Evolutionary conservation across 2,797 vertebrate species (phyloP), one percentile per base, ranked within the genome.

Genomic region (Coreius guichenoti): DNA sequence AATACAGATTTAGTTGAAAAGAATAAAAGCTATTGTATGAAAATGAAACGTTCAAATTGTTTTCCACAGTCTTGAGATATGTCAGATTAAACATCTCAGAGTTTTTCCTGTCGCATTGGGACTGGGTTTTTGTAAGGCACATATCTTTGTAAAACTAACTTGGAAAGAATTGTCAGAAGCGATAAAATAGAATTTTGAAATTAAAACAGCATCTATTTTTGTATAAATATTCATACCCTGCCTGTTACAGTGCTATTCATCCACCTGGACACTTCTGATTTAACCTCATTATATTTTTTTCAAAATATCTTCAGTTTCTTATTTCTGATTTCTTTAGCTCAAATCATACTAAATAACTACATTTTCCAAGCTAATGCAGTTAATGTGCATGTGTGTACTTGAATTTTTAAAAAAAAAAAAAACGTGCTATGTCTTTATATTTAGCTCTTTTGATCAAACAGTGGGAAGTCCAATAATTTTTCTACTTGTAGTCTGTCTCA

Each of bases 221-320:
- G 19, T 14, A 14, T 23, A 54, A 54, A 54, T 29, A 7, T 54
- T 21, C 72, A 49, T 49, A 31, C 5, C 5, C 29, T 31, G 47
- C 13, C 5, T 36, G 31, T 49, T 49, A 51, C 26, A 74, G 26
- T 31, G 17, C 47, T 47, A 74, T 95, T 96, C 97, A 98, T 98
- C 97, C 98, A 94, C 92, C 95, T 96, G 96, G 96, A 96, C 97
- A 98, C 97, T 98, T 98, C 97, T 98, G 97, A 98, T 93, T 92
- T 93, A 63, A 29, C 61, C 7, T 95, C 94, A 95, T 94, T 94
- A 97, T 92, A 93, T 93, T 97, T 96, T 97, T 97, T 98, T 99
- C 97, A 98, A 98, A 65, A 97, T 98, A 98, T 98, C 97, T 98
- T 99, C 97, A 93, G 95, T 98, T 97, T 98, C 97, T 98, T 96